Conservation (phyloP, 53 echinoderm and acorn worm genomes). For the Arbacia lixula region DNA sequence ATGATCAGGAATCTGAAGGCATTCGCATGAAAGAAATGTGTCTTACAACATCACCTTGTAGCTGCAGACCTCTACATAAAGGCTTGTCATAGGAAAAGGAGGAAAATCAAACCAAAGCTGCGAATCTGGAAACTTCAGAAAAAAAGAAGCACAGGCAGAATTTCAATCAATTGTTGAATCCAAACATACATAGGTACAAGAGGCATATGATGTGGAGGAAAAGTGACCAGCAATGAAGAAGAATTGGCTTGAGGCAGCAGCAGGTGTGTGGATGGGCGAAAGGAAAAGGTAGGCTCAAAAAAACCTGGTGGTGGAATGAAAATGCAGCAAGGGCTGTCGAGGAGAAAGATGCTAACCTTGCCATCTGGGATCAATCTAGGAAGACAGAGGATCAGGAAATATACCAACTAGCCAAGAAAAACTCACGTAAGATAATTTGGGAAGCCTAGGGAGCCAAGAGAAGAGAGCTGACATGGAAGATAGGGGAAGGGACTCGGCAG, state of each 20-base stretch:
- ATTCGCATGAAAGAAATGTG: constrained; percentile 5
- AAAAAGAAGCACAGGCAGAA: neutral
- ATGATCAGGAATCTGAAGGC: neutral
- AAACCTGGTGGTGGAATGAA: constrained; percentile 19
- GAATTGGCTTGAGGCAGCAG: constrained; percentile 8
- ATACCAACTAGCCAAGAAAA: constrained; percentile 39
- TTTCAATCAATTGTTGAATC: constrained; percentile 3
- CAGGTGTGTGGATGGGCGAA: constrained; percentile 15
- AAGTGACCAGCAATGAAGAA: constrained; percentile 7
- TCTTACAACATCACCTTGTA: constrained; percentile 11
- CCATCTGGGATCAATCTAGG: constrained; percentile 23
- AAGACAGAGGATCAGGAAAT: neutral
- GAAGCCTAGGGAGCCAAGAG: constrained; percentile 38
- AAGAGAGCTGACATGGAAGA: constrained; percentile 33
- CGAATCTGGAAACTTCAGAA: constrained; percentile 23
- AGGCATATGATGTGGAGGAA: neutral
- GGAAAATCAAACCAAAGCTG: constrained; percentile 7
- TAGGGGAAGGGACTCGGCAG: no score
- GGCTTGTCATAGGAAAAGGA: neutral
- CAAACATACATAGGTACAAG: constrained; percentile 2
- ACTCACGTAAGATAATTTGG: constrained; percentile 14
- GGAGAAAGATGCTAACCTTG: constrained; percentile 25
- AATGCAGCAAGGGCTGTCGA: constrained; percentile 30
- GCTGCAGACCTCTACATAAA: constrained; percentile 4
- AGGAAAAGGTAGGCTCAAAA: constrained; percentile 38